phyloP scores from a whole-genome alignment of 2,113 vertebrate genomes.

The Nettapus auritus region DNA sequence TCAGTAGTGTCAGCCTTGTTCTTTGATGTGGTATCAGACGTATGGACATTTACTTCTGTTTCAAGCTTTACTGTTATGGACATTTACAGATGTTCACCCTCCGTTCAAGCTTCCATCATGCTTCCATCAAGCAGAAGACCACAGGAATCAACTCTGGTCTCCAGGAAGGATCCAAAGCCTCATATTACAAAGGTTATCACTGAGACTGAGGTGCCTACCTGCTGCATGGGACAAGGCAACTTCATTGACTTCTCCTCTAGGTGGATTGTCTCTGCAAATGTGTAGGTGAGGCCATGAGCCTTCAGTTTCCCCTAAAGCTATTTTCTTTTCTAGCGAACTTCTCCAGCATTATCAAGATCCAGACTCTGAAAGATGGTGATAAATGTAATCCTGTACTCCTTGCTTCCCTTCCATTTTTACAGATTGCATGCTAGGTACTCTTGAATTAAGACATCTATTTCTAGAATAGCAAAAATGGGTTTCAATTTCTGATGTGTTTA shows the following conservation, averaged over 20 bases:
- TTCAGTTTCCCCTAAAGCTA: not conserved
- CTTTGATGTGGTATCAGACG: not conserved
- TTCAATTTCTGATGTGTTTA: slow-evolving; percentile 65
- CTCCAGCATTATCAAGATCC: not conserved
- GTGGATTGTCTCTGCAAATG: not conserved
- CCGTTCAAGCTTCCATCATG: not conserved
- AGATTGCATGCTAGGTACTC: not conserved
- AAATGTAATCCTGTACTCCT: not conserved
- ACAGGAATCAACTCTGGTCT: not conserved
- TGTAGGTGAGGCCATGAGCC: not conserved
- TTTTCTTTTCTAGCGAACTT: not conserved
- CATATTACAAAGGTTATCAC: not conserved
- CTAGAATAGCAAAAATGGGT: slow-evolving; percentile 33
- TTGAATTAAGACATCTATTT: slow-evolving; percentile 62
- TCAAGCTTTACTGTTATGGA: not conserved
- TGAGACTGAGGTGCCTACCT: not conserved
- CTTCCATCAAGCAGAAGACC: not conserved
- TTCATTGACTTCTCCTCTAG: not conserved
- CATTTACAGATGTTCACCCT: not conserved
- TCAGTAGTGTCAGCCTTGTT: not conserved
- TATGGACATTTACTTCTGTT: not conserved
- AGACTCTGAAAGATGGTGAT: not conserved
- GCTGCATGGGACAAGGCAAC: not conserved
- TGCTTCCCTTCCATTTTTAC: slow-evolving; percentile 6
- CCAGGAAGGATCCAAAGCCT: not conserved